Evolutionary conservation across 2,888 invertebrate genomes (phyloP), one percentile per base, ranked within the genome.

Genomic region (Globia sparganii): DNA sequence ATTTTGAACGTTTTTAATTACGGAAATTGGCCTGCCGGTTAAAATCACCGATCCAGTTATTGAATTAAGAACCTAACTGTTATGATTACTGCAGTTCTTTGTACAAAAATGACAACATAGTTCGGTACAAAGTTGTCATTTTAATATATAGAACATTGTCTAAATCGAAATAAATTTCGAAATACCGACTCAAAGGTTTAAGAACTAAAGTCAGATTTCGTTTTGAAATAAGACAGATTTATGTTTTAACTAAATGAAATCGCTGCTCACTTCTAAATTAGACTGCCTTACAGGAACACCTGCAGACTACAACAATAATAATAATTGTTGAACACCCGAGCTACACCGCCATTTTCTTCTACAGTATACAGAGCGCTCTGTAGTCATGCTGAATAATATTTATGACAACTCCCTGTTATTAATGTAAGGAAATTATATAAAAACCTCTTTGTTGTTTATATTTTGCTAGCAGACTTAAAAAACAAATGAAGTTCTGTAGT

Each of bases 321-420:
- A 86, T 84, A 78, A 85, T 87, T 81, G 80, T 77, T 66, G 69
- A 67, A 75, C 76, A 77, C 66, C 53, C 56, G 49, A 49, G 70
- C 66, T 37, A 13, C 13, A n/a, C 3, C 56, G 40, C 11, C 78
- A 71, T 56, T 71, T 78, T 69, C 34, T 72, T 77, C n/a, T 8
- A 31, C 43, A 25, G 67, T 28, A 2, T 58, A 49, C 28, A 69
- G 64, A 28, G 1, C 31, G 40, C 49, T 37, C 40, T n/a, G 64
- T 73, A 71, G 72, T 65, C 59, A 43, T 43, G 4, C 56, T 83
- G 56, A 78, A 76, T 49, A 15, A 65, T 82, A 62, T 75, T 75
- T 70, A 83, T 70, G n/a, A 58, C 62, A 66, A 11, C 67, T 21
- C 3, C 21, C 25, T 56, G 15, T 73, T 56, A 59, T 79, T 66